These are phyloP conservation scores for Cynaeus angustus DNA, from an alignment of 2,888 invertebrate genomes.

Conservation along the genomic window DNA sequence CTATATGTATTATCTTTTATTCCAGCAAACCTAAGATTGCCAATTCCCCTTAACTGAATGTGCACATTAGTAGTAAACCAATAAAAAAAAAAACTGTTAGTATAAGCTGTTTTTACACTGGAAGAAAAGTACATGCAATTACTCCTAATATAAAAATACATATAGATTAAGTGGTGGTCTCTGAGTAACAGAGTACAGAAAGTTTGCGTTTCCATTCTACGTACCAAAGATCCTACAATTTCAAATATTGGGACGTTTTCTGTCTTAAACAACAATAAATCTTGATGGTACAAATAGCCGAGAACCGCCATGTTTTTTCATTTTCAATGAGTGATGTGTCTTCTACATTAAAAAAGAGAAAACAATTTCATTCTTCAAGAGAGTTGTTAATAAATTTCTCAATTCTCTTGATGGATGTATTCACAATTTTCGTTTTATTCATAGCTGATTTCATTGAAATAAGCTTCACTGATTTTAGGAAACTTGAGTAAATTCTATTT, in stretches of 20 bases:
- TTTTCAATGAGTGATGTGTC: slow-evolving; percentile 56
- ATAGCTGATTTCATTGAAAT: slow-evolving; percentile 46
- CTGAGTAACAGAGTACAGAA: slow-evolving; percentile 30
- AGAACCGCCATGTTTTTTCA: slow-evolving; percentile 30
- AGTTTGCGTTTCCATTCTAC: slow-evolving; percentile 38
- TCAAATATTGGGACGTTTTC: slow-evolving; percentile 35
- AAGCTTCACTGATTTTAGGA: slow-evolving; percentile 46
- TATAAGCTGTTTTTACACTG: slow-evolving; percentile 38
- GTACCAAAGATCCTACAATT: slow-evolving; percentile 39
- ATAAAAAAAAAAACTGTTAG: slow-evolving; percentile 38
- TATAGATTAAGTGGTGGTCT: slow-evolving; percentile 34
- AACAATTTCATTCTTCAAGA: slow-evolving; percentile 67
- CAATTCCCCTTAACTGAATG: slow-evolving; percentile 37
- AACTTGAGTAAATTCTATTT: slow-evolving; percentile 50
- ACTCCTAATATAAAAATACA: slow-evolving; percentile 34
- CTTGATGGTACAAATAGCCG: slow-evolving; percentile 27
- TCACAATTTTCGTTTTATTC: slow-evolving; percentile 54
- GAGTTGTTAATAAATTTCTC: slow-evolving; percentile 64
- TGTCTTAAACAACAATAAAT: slow-evolving; percentile 26
- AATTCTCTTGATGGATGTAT: slow-evolving; percentile 65
- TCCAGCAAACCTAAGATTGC: slow-evolving; percentile 23
- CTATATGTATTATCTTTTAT: slow-evolving; percentile 30
- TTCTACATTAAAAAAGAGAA: slow-evolving; percentile 61
- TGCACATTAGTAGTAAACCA: slow-evolving; percentile 39
- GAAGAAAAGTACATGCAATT: slow-evolving; percentile 33